Base-by-base conservation (phyloP, 2,113 vertebrate species). In the Condylura cristata region DNA sequence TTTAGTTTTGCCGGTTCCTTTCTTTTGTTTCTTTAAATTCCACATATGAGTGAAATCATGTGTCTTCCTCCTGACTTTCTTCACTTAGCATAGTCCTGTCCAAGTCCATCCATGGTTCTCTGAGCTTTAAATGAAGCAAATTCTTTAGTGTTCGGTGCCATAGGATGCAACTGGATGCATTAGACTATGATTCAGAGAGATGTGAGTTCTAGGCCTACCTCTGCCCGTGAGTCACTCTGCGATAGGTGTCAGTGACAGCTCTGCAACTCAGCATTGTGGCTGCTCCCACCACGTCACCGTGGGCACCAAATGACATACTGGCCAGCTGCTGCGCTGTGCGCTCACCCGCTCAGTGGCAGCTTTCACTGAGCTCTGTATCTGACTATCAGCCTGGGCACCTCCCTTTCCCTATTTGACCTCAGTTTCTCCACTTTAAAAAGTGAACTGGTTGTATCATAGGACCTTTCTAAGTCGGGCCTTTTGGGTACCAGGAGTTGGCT, bases 61-160 rank as follows among this genome's bases (percentile, higher is more conserved):
- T 53, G 18, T 53, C 51, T 53, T 53, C 20, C 51, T 53, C 6
- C 16, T 53, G 51, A 53, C 51, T 56, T 20, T 8, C 9, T 56
- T 56, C 53, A 56, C 53, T 56, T 56, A 56, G 53, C 53, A 56
- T 56, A 22, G 53, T 56, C 53, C 53, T 6, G 2, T 56, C 53
- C 22, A 56, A 20, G 6, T 56, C 53, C 5, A 56, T 56, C 53
- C 5, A 6, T 56, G 53, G 2, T 86, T 34, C 61, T 96, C 14
- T 84, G 60, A 82, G 30, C 70, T 92, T 86, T 93, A 74, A 48
- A 28, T 94, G n/a, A 92, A 95, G 28, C 65, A 81, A 46, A 44
- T 17, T 86, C n/a, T 86, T 90, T 63, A 6, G 26, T 86, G 30
- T 63, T 63, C 11, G 91, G 60, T 75, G 20, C 76, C 11, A 46